Conservation (phyloP, 2,888 invertebrate species). For the Drosophila fungiperda region DNA sequence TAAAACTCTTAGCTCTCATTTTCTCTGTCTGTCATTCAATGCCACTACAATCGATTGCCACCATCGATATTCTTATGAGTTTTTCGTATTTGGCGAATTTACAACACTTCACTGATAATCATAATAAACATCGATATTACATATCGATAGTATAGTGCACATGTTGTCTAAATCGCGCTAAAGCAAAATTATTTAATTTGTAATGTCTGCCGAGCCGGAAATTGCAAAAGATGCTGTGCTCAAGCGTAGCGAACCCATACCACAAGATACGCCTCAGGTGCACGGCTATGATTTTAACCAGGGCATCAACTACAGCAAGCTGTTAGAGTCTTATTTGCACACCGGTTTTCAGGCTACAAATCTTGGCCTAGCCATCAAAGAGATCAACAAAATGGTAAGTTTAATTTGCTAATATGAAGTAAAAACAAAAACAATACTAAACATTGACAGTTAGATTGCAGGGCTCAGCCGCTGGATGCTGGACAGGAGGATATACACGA, state of each 20-base stretch:
- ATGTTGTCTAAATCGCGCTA: slow-evolving; percentile 31
- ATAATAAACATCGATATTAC: not conserved
- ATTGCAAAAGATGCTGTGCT: slow-evolving; percentile 90
- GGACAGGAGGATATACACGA: slow-evolving; percentile 89
- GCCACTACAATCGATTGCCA: slow-evolving; percentile 11
- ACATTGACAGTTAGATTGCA: slow-evolving; percentile 87
- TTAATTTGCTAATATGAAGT: not conserved
- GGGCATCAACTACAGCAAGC: slow-evolving; percentile 93
- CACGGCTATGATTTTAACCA: slow-evolving; percentile 97
- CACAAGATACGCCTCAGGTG: slow-evolving; percentile 89
- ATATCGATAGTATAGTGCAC: slow-evolving; percentile 31
- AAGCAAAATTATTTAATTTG: slow-evolving; percentile 20
- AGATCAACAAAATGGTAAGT: slow-evolving; percentile 95
- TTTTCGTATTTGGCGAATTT: not conserved
- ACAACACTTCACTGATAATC: not conserved
- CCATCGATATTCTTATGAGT: slow-evolving; percentile 7
- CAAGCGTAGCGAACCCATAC: slow-evolving; percentile 88
- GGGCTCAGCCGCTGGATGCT: slow-evolving; percentile 89
- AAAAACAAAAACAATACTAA: slow-evolving; percentile 17
- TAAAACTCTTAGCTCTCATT: slow-evolving; percentile 31
- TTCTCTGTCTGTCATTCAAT: slow-evolving; percentile 50
- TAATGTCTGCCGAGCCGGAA: slow-evolving; percentile 83
- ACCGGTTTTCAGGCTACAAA: slow-evolving; percentile 99
- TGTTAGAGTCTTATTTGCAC: slow-evolving; percentile 91
- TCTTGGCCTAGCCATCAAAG: slow-evolving; percentile 95